Evolutionary conservation across 2,113 vertebrate genomes (phyloP).

Genomic region (Psittacula cyanocephala): DNA sequence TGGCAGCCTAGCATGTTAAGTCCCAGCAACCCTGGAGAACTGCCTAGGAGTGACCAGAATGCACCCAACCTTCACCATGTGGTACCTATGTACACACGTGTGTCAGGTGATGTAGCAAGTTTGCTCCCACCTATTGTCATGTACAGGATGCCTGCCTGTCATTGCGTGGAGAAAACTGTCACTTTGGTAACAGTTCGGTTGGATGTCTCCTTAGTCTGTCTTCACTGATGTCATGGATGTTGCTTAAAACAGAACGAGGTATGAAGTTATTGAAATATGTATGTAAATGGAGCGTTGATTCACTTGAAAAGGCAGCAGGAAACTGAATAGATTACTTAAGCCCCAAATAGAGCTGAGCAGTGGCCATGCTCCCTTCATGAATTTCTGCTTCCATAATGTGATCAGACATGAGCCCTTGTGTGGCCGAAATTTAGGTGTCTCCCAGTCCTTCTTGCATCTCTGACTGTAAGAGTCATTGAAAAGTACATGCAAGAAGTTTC

Average conservation of each 20-base stretch:
- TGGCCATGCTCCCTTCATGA: background rate
- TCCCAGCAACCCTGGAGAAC: background rate
- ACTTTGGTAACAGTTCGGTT: background rate
- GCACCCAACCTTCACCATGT: background rate
- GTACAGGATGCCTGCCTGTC: fast-evolving
- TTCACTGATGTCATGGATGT: background rate
- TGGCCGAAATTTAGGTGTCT: background rate
- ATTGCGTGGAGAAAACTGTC: background rate
- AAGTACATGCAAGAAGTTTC: background rate
- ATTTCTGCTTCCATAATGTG: background rate
- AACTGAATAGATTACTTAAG: background rate
- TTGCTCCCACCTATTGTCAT: background rate
- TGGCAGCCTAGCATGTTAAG: background rate
- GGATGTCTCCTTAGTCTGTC: background rate
- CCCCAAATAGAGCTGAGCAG: background rate
- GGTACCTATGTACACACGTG: fast-evolving
- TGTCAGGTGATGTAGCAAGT: fast-evolving
- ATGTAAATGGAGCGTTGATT: background rate
- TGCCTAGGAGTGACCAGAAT: background rate
- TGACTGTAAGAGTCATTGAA: background rate
- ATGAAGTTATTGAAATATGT: background rate
- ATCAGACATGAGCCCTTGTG: background rate
- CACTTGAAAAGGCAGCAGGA: background rate
- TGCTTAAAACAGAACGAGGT: background rate
- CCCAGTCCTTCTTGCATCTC: background rate